Base-by-base conservation (phyloP, 2,113 vertebrate genomes). In the Kryptolebias marmoratus region DNA sequence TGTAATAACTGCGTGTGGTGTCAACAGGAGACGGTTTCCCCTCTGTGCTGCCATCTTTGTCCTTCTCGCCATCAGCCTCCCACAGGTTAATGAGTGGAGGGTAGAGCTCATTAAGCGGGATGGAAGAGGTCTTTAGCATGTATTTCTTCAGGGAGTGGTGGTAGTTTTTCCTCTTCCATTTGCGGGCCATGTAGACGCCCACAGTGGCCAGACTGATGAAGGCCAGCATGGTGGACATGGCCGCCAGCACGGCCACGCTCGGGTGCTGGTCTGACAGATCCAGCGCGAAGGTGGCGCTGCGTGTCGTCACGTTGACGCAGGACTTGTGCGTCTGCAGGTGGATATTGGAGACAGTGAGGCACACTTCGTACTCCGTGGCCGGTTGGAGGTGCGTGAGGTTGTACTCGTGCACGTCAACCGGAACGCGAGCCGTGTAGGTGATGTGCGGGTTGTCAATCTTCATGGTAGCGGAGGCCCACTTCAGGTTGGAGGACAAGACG, bases 61-160 rank as follows among this genome's bases (percentile, higher is more conserved):
- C 98, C 80, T 98, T 98, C 70, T 99, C 98, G 8, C 93, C 93
- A 57, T 99, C 98, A 0, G 94, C 94, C 84, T 99, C 98, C 98
- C 98, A 99, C 87, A 99, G 95, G 91, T 97, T 99, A 89, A 99
- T 99, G 79, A 99, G 97, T 0, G 98, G 98, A 6, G 97, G 98
- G 89, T 99, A 99, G 30, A 99, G 95, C 93, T 99, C 98, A 0
- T 99, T 99, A 70, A 99, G 91, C 0, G 98, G 98, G 82, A 99
- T 98, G 1, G 97, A 98, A 4, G 98, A 99, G 30, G 97, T 99
- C 89, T 98, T 99, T 90, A 99, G 95, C 97, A 99, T 99, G 94
- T 98, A 99, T 87, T 99, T 99, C 89, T 99, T 99, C 66, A 99
- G 79, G 0, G 97, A 99, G 71, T 99, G 97, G 86, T 98, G 97